Conservation (phyloP, 2,888 invertebrate genomes). For the Euplexia lucipara region DNA sequence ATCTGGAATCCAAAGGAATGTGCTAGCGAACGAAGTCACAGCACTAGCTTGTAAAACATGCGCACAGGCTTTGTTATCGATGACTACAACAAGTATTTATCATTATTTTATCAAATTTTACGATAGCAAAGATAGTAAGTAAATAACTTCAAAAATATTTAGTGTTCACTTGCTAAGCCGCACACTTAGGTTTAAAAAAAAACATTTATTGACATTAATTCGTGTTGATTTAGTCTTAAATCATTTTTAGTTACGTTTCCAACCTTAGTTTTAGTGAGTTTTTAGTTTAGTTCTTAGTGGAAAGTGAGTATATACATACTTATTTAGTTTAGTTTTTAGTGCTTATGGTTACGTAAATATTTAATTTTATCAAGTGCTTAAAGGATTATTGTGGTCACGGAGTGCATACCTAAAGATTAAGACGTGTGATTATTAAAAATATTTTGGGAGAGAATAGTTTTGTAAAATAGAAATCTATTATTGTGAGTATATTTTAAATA, state of each 20-base stretch:
- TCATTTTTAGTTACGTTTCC: neutral
- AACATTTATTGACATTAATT: conserved; percentile 12
- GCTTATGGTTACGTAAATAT: conserved; percentile 34
- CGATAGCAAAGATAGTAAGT: conserved; percentile 46
- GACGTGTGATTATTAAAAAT: conserved; percentile 15
- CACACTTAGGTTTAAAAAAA: conserved; percentile 10
- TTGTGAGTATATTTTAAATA: too few relatives aligned
- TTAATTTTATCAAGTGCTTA: conserved; percentile 36
- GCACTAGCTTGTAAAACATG: neutral
- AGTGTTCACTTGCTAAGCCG: conserved; percentile 24
- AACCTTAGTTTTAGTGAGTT: neutral
- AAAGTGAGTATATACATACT: neutral
- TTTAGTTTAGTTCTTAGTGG: neutral
- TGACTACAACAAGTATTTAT: conserved; percentile 40
- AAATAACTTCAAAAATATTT: conserved; percentile 40
- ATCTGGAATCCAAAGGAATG: too few relatives aligned
- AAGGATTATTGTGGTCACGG: conserved; percentile 10
- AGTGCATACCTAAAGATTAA: conserved; percentile 26
- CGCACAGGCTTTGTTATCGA: conserved; percentile 15
- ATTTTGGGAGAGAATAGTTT: neutral
- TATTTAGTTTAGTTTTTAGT: neutral
- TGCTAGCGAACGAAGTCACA: neutral
- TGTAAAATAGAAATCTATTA: too few relatives aligned
- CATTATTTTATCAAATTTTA: conserved; percentile 45
- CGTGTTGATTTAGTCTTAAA: conserved; percentile 9